Evolutionary conservation across 2,113 vertebrate species (phyloP), one percentile per base, ranked within the genome.

Genomic region (Alethe castanea): DNA sequence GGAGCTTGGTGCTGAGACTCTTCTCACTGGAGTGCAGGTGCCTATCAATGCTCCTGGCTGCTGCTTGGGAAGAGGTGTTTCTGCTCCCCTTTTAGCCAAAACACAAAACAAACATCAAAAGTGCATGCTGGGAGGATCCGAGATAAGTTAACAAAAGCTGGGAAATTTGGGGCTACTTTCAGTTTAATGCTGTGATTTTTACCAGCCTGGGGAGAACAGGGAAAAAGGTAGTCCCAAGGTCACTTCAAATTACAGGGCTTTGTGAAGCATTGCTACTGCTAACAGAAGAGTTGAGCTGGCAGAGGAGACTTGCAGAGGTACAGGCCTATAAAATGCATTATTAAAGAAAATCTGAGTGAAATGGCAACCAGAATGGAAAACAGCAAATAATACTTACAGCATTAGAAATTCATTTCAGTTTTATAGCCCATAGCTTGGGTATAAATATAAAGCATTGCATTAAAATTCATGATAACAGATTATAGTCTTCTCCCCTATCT

Each of bases 381-480:
- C 15, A 95, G 95, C 69, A 96, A 97, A 91, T 92, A 90, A 92
- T 92, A 87, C 82, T 78, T 76, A 92, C 31, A 89, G 67, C 83
- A 67, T 93, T 94, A 88, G 95, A 91, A 95, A 96, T 91, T 96
- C 44, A 84, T 95, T 96, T 88, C 81, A 66, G 42, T 87, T 93
- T 96, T 97, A 96, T 93, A 78, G 86, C 90, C 84, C 91, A 80
- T 62, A 88, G 42, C 93, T 94, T 92, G 71, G 73, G 72, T 94
- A 87, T 95, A 97, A 97, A 95, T 95, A 94, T 94, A 94, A 94
- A 91, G 72, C 69, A 80, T 86, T 92, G 66, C 88, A 94, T 97
- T 97, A 96, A 94, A 93, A 96, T 97, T 96, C 71, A 95, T 95
- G 88, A 82, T 92, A 96, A 86, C 86, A 91, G 92, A 95, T 96